Base-by-base conservation (phyloP, 1,140 invertebrate genomes). In the Nebria ingens region DNA sequence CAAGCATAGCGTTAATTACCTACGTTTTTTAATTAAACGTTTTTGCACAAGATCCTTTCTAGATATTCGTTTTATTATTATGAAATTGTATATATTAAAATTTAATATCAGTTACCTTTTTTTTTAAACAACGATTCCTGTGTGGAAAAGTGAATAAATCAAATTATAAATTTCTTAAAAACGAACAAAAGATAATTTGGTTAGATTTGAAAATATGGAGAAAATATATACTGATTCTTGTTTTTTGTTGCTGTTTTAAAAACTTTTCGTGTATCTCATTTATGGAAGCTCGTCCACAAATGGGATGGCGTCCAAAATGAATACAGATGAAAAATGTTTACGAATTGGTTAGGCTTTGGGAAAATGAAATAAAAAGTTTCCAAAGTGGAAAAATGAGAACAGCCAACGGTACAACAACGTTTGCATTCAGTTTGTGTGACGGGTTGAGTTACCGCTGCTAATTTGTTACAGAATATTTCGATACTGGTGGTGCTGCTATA, bases 401-500 rank as follows among this genome's bases (percentile, higher is more conserved):
- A 34, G 25, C 6, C 25, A 34, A 34, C n/a, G 25, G 25, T 34
- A 34, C 25, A 34, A n/a, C n/a, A n/a, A n/a, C n/a, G n/a, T n/a
- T n/a, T n/a, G n/a, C 6, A 9, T 9, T 34, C 25, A 34, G n/a
- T 34, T 6, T 11, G 34, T 53, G 13, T 22, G 52, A 22, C 17
- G 21, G 22, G 38, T 45, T 3, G 29, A 21, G 20, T 40, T 40
- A 54, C 42, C 25, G 42, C 17, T 54, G 21, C 42, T 50, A 50
- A 64, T 74, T 73, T 72, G 69, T 78, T 74, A 21, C 77, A 85
- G 82, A 84, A 84, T 73, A 81, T 84, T 67, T 84, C 82, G 49
- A 79, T 85, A 56, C 61, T 85, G 54, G 82, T 85, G 60, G 80
- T 84, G 29, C 70, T 85, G 55, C 69, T 85, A 55, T 84, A 84